These are phyloP conservation scores for Matsumurasca onukii DNA, from an alignment of 1,140 invertebrate genomes.

Conservation along the genomic window DNA sequence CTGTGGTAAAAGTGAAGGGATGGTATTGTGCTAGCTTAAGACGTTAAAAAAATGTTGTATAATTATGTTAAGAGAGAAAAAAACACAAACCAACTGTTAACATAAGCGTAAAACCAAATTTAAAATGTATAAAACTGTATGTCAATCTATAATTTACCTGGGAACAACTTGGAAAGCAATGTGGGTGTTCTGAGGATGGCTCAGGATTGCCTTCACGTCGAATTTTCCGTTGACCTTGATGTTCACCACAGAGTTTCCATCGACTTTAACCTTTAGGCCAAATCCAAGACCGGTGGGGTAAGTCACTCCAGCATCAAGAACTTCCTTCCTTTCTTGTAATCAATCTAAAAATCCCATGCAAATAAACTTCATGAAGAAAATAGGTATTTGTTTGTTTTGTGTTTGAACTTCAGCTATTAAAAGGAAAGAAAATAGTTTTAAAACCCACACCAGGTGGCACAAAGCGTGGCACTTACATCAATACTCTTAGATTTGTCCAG, in stretches of 20 bases:
- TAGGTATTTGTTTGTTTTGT: too few species aligned
- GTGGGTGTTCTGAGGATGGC: not conserved
- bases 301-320: conserved; percentile 53
- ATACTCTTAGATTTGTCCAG: conserved; percentile 62
- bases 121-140: too few species aligned
- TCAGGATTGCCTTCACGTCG: conserved; percentile 48
- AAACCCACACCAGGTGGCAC: not conserved
- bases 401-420: not conserved
- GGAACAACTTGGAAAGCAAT: conserved; percentile 44
- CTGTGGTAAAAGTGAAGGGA: too few species aligned
- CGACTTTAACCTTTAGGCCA: conserved; percentile 52
- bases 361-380: conserved; percentile 14
- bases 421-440: not conserved
- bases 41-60: too few species aligned
- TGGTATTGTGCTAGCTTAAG: too few species aligned
- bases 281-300: conserved; percentile 56
- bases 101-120: too few species aligned
- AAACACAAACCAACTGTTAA: too few species aligned
- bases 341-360: conserved; percentile 36
- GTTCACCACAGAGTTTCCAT: conserved; percentile 52
- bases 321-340: conserved; percentile 43
- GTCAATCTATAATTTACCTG: conserved; percentile 35
- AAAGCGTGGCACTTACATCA: conserved; percentile 49
- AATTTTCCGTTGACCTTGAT: conserved; percentile 53
- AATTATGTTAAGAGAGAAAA: too few species aligned